Evolutionary conservation across 2,113 vertebrate species (phyloP), one percentile per base, ranked within the genome.

Genomic region (Aviceda subcristata): DNA sequence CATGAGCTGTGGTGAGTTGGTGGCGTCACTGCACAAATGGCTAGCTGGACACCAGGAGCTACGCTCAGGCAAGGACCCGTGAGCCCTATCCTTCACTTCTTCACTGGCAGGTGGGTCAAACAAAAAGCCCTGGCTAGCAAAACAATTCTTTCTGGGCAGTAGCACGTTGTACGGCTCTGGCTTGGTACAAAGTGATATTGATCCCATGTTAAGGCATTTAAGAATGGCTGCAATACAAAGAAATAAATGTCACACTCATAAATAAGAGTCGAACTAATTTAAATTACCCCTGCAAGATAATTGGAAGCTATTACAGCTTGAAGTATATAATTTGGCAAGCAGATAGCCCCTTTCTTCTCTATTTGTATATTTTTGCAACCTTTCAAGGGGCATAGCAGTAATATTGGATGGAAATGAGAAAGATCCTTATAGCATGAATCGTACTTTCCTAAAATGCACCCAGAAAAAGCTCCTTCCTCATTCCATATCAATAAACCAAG

Each of bases 181-280:
- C 86, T 84, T 16, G 8, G 57, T 91, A 60, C 86, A 85, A 94
- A 94, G 83, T 72, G 69, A 38, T 96, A 92, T 95, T 78, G 94
- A 96, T 94, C 88, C 62, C 3, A 2, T 2, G 9, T 85, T 92
- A 59, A 84, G 90, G 79, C 51, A 75, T 84, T 92, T 93, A 92
- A 84, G 86, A 90, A 80, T 10, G 64, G 56, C 82, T 84, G 86
- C 79, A 92, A 89, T 95, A 92, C 72, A 93, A 46, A 78, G 92
- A 95, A 95, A 97, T 92, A 95, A 93, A 93, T 93, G 92, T 83
- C 92, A 87, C 59, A 7, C 67, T 82, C 76, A 74, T 89, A 96
- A 96, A 92, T 95, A 93, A 75, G 83, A 74, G 68, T 68, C 83
- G 74, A 64, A 81, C 56, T 89, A 57, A 90, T 94, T 93, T 75